Percentiles rank a stretch among this genome's conserved stretches.
These are phyloP conservation scores for Drosophila tripunctata DNA, from an alignment of 2,888 invertebrate genomes.

Conservation along the genomic window DNA sequence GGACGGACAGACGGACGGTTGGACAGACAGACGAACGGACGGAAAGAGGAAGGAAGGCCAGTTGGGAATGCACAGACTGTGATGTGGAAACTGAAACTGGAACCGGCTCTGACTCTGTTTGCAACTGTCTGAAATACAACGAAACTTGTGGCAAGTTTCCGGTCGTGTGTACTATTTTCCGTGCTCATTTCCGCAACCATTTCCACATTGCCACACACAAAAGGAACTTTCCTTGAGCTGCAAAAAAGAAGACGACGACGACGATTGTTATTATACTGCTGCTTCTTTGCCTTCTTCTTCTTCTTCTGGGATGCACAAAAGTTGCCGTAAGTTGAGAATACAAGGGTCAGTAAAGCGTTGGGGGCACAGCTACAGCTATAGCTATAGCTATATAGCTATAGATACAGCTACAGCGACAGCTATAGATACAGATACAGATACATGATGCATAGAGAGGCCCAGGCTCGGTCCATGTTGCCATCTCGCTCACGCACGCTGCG, in stretches of 20 bases:
- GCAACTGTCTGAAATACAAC: conserved; percentile 72
- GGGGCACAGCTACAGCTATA: conserved; percentile 10
- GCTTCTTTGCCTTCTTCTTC: background rate
- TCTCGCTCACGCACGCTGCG: conserved; percentile 29
- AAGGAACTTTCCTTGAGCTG: conserved; percentile 52
- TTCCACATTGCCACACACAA: conserved; percentile 65
- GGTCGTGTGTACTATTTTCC: conserved; percentile 80
- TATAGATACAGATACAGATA: conserved; percentile 14
- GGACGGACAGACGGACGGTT: background rate
- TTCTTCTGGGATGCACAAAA: conserved; percentile 48
- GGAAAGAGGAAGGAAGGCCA: background rate
- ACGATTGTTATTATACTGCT: conserved; percentile 53
- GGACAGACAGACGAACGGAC: no score
- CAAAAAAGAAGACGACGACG: conserved; percentile 26
- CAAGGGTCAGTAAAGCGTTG: conserved; percentile 5
- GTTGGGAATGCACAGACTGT: conserved; percentile 17
- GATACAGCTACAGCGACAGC: background rate
- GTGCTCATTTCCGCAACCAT: conserved; percentile 77
- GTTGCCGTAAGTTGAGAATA: conserved; percentile 51
- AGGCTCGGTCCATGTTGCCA: conserved; percentile 3
- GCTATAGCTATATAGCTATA: conserved; percentile 3
- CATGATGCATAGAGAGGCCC: conserved; percentile 11
- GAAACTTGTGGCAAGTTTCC: conserved; percentile 77
- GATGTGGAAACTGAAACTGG: conserved; percentile 18
- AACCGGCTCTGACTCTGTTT: conserved; percentile 46